These are phyloP conservation scores for Matsumurasca onukii DNA, from an alignment of 1,140 invertebrate genomes.

Conservation along the genomic window DNA sequence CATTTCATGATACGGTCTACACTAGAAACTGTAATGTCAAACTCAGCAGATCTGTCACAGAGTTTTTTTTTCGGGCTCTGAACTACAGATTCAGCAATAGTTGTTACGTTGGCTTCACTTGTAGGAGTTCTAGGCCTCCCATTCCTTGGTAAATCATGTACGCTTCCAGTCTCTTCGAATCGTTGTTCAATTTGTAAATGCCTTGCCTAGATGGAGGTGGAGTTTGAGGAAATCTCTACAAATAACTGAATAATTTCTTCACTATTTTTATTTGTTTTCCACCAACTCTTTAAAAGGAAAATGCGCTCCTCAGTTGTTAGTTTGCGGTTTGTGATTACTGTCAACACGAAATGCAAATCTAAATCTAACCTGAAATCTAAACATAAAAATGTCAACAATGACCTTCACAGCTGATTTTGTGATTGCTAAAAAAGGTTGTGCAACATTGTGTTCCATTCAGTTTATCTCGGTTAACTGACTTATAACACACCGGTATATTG, in stretches of 20 bases:
- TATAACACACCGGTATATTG: background rate
- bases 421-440: background rate
- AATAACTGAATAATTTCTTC: background rate
- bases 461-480: too few species aligned
- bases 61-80: constrained; percentile 8
- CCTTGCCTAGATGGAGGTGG: too few species aligned
- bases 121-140: background rate
- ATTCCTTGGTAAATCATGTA: constrained; percentile 1
- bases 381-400: constrained; percentile 6
- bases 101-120: background rate
- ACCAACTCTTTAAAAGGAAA: background rate
- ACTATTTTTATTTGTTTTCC: too few species aligned
- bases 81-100: constrained; percentile 5
- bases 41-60: constrained; percentile 2
- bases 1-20: constrained; percentile 10
- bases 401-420: background rate
- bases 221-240: constrained; percentile 1
- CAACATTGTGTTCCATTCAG: background rate
- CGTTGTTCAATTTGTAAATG: background rate
- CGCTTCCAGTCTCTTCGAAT: background rate
- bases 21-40: constrained; percentile 16
- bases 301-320: background rate
- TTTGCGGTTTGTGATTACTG: background rate
- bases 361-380: too few species aligned
- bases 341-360: too few species aligned